Percentiles rank a stretch among this genome's conserved stretches.
phyloP scores from a whole-genome alignment of 2,888 invertebrate species.

The Punctoribates punctum region DNA sequence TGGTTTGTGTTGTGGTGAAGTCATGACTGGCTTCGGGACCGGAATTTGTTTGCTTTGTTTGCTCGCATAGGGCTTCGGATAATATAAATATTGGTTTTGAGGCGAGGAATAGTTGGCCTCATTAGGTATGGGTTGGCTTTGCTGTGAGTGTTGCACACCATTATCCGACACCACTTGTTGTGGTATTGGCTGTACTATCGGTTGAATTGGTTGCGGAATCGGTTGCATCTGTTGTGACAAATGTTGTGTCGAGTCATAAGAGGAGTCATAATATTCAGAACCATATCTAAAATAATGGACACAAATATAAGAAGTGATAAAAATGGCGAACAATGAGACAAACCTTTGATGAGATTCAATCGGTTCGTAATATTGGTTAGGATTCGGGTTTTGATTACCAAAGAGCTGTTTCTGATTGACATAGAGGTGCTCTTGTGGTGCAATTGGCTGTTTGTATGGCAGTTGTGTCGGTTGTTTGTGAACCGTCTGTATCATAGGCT shows the following conservation, averaged over 20 bases:
- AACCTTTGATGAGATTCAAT: slow-evolving; percentile 34
- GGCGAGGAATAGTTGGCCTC: background rate
- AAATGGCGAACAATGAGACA: background rate
- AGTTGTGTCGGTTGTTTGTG: slow-evolving; percentile 17
- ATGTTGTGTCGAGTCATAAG: slow-evolving; percentile 10
- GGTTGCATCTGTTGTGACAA: background rate
- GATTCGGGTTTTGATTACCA: slow-evolving; percentile 15
- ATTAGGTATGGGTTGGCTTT: background rate
- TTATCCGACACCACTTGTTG: background rate
- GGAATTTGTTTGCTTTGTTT: background rate
- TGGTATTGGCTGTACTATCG: background rate
- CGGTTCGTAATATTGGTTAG: slow-evolving; percentile 10
- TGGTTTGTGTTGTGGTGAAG: slow-evolving; percentile 12
- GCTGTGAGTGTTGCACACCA: slow-evolving; percentile 5
- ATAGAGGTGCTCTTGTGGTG: slow-evolving; percentile 40
- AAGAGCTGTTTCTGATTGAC: slow-evolving; percentile 42
- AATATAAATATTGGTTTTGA: slow-evolving; percentile 41
- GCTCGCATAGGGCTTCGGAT: slow-evolving; percentile 39
- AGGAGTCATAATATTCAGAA: slow-evolving; percentile 22
- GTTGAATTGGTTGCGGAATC: background rate
- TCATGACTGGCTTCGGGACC: slow-evolving; percentile 17
- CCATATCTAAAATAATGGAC: slow-evolving; percentile 2
- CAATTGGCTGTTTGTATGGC: slow-evolving; percentile 28
- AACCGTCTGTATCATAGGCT: slow-evolving; percentile 23
- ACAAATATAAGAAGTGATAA: background rate